phyloP scores from a whole-genome alignment of 2,888 invertebrate species.

The Ommatoiulus sabulosus region DNA sequence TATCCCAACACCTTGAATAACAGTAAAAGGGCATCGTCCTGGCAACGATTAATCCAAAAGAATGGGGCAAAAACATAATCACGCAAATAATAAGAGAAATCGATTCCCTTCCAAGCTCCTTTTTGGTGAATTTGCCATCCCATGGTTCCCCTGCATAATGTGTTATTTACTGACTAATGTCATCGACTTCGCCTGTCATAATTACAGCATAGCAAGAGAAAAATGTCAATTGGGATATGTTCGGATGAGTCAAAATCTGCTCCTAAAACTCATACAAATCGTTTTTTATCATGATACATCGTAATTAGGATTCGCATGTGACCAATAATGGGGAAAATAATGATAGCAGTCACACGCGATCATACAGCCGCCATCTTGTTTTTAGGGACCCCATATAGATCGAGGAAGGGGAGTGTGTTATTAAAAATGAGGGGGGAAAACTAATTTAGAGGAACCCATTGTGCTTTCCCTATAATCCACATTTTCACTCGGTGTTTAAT shows the following conservation, averaged over 20 bases:
- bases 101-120: background rate
- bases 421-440: constrained; percentile 21
- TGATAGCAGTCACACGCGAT: background rate
- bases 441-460: background rate
- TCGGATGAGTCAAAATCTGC: constrained; percentile 47
- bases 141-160: constrained; percentile 5
- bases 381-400: background rate
- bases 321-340: constrained; percentile 7
- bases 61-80: background rate
- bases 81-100: background rate
- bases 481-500: constrained; percentile 18
- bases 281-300: constrained; percentile 22
- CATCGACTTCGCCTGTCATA: constrained; percentile 4
- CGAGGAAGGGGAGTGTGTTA: constrained; percentile 14
- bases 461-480: background rate
- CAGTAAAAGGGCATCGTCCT: background rate
- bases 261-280: constrained; percentile 16
- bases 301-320: background rate
- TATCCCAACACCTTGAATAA: background rate
- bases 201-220: background rate
- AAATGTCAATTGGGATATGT: constrained; percentile 26
- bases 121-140: background rate
- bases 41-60: background rate
- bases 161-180: background rate
- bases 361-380: background rate